Percentiles rank a stretch among this genome's conserved stretches.
phyloP scores from a whole-genome alignment of 2,888 invertebrate species.

The Taenaris catops region DNA sequence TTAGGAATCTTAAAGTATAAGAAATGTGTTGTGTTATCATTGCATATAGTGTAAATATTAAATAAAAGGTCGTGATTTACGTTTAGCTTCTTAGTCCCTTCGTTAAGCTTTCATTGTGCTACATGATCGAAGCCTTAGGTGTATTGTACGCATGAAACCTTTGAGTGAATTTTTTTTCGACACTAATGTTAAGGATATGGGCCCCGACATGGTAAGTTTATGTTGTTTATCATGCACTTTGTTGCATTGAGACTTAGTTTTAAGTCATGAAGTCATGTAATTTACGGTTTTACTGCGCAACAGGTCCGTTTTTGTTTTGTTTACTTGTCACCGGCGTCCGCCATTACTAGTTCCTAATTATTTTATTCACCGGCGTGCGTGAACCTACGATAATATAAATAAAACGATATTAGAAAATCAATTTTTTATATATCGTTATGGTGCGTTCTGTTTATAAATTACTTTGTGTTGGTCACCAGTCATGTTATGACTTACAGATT shows the following conservation, averaged over 20 bases:
- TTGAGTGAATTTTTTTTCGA: constrained; percentile 84
- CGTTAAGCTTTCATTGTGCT: constrained; percentile 53
- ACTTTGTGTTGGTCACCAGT: constrained; percentile 3
- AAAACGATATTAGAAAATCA: constrained; percentile 7
- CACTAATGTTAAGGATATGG: constrained; percentile 89
- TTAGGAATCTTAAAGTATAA: constrained; percentile 44
- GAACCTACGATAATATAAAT: constrained; percentile 14
- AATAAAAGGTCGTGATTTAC: constrained; percentile 39
- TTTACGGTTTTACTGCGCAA: constrained; percentile 65
- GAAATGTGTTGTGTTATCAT: constrained; percentile 47
- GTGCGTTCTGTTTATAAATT: constrained; percentile 9
- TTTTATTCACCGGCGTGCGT: constrained; percentile 64
- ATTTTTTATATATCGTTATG: constrained; percentile 10
- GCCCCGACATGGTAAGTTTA: constrained; percentile 88
- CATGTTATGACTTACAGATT: constrained; percentile 8
- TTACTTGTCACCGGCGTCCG: constrained; percentile 81
- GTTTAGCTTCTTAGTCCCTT: constrained; percentile 42
- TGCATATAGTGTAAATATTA: constrained; percentile 35
- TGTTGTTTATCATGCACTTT: constrained; percentile 35
- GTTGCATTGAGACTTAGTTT: constrained; percentile 39
- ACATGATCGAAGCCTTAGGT: constrained; percentile 66
- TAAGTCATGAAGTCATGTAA: constrained; percentile 62
- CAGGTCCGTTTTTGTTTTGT: constrained; percentile 82
- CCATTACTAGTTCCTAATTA: constrained; percentile 72
- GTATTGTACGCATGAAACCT: constrained; percentile 82